Evolutionary conservation across 1,140 invertebrate genomes (phyloP).

Genomic region (Pseudomyrmex pallidus): DNA sequence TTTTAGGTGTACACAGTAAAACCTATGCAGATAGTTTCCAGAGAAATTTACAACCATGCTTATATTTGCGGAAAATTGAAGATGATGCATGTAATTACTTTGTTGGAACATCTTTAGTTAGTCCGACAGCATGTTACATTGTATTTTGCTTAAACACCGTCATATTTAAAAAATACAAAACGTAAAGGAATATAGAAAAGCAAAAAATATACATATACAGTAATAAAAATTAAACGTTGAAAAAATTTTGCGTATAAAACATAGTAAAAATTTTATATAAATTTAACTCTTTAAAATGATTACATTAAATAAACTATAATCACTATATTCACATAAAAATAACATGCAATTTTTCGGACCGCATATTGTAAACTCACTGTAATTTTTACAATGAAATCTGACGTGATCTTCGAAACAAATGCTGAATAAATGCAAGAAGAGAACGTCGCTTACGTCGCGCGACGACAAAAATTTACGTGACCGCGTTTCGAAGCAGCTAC

Average conservation of each 20-base stretch:
- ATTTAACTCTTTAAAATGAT: constrained; percentile 5
- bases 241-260: not conserved
- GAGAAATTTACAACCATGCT: constrained; percentile 18
- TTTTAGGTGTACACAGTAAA: constrained; percentile 40
- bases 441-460: not conserved
- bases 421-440: not conserved
- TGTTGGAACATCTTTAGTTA: constrained; percentile 5
- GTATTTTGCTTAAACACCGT: not conserved
- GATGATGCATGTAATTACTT: constrained; percentile 46
- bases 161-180: not conserved
- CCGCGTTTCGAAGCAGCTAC: not conserved
- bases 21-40: constrained; percentile 21
- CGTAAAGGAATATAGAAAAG: not conserved
- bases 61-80: constrained; percentile 33
- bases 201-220: not conserved
- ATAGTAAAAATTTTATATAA: not conserved
- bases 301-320: not conserved
- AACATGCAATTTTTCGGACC: not conserved
- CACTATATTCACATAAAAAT: not conserved
- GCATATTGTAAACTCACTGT: not conserved
- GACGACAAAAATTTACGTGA: constrained; percentile 18
- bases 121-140: not conserved
- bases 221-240: not conserved
- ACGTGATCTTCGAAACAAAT: constrained; percentile 19
- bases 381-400: constrained; percentile 4